These are phyloP conservation scores for Hemiscyllium ocellatum DNA, from an alignment of 2,113 vertebrate species.

Conservation along the genomic window DNA sequence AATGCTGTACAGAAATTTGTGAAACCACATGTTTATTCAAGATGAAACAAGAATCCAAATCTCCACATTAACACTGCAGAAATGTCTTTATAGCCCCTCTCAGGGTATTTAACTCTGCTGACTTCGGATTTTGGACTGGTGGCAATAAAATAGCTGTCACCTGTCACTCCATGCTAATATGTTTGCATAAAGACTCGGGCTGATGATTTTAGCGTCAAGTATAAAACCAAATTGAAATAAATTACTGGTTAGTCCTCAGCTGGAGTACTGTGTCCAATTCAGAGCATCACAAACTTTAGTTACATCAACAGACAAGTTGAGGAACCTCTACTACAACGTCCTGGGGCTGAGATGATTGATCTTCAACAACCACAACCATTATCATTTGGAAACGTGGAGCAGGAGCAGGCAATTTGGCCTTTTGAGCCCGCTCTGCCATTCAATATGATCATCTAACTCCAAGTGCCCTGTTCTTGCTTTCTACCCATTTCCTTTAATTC, in stretches of 20 bases:
- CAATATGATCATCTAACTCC: too few relatives aligned
- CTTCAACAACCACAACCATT: neutral
- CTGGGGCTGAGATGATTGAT: neutral
- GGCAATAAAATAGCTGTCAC: neutral
- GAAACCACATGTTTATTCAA: slow-evolving; percentile 14
- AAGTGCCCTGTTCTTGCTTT: too few relatives aligned
- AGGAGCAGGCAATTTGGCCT: too few relatives aligned
- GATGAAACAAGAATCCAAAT: neutral
- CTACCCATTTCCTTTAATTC: too few relatives aligned
- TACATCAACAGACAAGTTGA: neutral
- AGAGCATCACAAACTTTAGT: neutral
- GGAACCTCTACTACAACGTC: neutral
- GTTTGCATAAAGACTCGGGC: neutral
- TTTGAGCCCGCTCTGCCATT: too few relatives aligned
- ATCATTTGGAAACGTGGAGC: too few relatives aligned
- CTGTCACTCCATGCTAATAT: neutral
- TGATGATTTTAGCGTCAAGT: neutral
- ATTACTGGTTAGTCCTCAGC: neutral
- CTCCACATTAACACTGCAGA: neutral
- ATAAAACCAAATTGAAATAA: neutral
- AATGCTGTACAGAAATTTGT: neutral
- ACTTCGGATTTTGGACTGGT: neutral
- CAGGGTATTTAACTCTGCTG: neutral
- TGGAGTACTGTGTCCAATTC: neutral
- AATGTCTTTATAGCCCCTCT: neutral